Evolutionary conservation across 2,113 vertebrate genomes (phyloP).

Genomic region (Puma concolor): DNA sequence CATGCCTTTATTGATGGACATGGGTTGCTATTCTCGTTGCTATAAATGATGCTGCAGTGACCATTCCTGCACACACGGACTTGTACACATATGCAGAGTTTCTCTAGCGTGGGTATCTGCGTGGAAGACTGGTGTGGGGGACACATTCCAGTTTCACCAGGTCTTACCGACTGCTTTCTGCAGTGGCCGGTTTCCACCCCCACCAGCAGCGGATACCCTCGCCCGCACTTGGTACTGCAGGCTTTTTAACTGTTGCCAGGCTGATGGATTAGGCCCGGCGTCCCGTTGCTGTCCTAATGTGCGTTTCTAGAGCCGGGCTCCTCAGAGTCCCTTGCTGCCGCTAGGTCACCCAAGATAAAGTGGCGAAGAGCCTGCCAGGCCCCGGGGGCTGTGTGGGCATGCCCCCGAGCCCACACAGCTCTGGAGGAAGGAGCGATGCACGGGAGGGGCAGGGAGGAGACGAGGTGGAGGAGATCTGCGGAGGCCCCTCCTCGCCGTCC

Average conservation of each 20-base stretch:
- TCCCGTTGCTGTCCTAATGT: neutral
- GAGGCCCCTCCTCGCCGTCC: fast-evolving
- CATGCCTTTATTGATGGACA: neutral
- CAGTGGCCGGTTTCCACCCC: neutral
- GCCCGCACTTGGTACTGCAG: neutral
- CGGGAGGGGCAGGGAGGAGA: neutral
- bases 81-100: fast-evolving
- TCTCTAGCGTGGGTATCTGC: neutral
- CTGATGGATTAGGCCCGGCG: neutral
- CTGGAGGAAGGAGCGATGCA: neutral
- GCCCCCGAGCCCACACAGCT: neutral
- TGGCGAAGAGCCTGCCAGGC: neutral
- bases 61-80: fast-evolving
- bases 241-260: neutral
- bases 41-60: fast-evolving
- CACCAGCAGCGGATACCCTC: neutral
- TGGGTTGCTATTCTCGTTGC: neutral
- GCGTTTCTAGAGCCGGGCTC: neutral
- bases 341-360: neutral
- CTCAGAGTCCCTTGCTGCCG: neutral
- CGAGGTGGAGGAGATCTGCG: neutral
- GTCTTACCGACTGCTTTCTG: neutral
- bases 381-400: neutral
- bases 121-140: neutral
- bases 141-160: too few relatives aligned